Conservation (phyloP, 2,113 vertebrate genomes). For the Alouatta palliata region DNA sequence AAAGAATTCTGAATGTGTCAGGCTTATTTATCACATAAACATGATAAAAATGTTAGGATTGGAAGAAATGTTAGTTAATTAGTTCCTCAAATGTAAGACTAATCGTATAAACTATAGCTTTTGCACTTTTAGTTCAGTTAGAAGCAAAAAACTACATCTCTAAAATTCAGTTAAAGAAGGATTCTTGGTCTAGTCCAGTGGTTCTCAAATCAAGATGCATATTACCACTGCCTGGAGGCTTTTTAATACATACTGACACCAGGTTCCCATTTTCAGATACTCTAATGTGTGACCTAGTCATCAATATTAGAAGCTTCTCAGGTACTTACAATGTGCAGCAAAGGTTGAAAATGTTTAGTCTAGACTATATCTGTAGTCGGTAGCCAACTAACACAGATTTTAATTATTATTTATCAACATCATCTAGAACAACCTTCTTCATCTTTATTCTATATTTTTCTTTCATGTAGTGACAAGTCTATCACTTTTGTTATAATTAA, state of each 20-base stretch:
- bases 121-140: background rate
- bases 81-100: background rate
- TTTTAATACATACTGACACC: background rate
- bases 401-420: background rate
- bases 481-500: background rate
- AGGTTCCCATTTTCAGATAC: background rate
- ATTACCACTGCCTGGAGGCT: background rate
- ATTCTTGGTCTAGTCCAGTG: background rate
- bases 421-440: background rate
- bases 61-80: background rate
- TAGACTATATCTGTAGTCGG: background rate
- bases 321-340: background rate
- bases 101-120: background rate
- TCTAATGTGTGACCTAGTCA: background rate
- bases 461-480: background rate
- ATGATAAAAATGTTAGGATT: background rate
- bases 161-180: background rate
- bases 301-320: background rate
- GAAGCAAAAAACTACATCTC: background rate
- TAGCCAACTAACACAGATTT: background rate
- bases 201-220: background rate
- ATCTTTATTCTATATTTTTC: background rate
- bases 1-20: background rate
- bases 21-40: background rate
- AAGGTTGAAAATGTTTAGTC: background rate